Evolutionary conservation across 1,140 invertebrate species (phyloP).

Genomic region (Polypedilum pembai): DNA sequence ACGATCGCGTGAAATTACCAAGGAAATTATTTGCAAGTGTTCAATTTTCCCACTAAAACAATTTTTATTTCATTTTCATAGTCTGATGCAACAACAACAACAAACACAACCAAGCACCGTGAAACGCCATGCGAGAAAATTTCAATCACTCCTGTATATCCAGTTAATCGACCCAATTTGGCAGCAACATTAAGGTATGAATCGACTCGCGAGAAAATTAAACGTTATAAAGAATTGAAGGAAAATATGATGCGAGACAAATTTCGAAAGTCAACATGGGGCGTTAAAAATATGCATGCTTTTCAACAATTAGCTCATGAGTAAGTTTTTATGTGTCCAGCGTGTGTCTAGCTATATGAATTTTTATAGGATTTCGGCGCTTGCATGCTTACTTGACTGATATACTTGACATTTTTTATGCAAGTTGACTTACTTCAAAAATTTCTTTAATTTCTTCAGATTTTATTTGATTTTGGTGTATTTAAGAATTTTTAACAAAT

Average conservation of each 20-base stretch:
- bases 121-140: conserved; percentile 16
- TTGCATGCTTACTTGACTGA: too few species aligned
- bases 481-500: too few species aligned
- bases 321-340: conserved; percentile 31
- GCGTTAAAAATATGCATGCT: conserved; percentile 41
- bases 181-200: conserved; percentile 41
- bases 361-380: too few species aligned
- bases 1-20: too few species aligned
- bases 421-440: too few species aligned
- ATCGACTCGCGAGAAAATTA: conserved; percentile 40
- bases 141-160: conserved; percentile 38
- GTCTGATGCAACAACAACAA: not conserved
- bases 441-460: too few species aligned
- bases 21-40: too few species aligned
- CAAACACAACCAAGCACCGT: not conserved
- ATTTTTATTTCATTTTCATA: not conserved
- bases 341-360: not conserved
- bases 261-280: conserved; percentile 36
- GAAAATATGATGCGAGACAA: not conserved
- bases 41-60: not conserved
- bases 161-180: conserved; percentile 40
- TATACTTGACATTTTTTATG: too few species aligned
- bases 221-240: conserved; percentile 35
- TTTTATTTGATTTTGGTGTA: too few species aligned
- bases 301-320: conserved; percentile 41